Percentiles rank a stretch among this genome's conserved stretches.
Conservation (phyloP, 2,888 invertebrate species). For the Phragmatobia fuliginosa region DNA sequence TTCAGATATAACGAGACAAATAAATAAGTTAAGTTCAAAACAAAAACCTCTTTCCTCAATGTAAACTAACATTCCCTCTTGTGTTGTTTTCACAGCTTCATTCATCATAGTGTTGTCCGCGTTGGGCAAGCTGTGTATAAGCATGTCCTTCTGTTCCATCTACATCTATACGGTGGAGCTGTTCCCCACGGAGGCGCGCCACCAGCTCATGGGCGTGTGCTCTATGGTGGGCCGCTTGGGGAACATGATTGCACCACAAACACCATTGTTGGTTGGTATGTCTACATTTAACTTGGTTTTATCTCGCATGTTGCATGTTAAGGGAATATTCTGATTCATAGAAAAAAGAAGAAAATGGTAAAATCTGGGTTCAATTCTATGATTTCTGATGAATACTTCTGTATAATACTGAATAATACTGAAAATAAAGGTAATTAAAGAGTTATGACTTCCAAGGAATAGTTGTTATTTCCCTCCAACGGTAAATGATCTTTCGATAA, state of each 20-base stretch:
- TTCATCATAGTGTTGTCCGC: constrained; percentile 54
- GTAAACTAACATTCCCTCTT: neutral
- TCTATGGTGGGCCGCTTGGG: constrained; percentile 88
- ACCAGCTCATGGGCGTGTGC: constrained; percentile 85
- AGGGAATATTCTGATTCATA: neutral
- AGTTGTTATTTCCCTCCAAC: neutral
- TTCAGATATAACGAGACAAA: neutral
- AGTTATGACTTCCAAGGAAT: neutral
- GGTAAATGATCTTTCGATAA: neutral
- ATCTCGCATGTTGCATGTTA: neutral
- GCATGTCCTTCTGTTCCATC: constrained; percentile 86
- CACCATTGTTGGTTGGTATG: constrained; percentile 86
- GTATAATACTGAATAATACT: neutral
- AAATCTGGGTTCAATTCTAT: neutral
- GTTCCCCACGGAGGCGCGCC: constrained; percentile 87
- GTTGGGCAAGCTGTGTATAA: constrained; percentile 87
- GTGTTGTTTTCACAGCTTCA: constrained; percentile 11
- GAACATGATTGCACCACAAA: constrained; percentile 88
- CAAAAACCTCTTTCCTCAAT: neutral
- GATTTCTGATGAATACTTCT: neutral
- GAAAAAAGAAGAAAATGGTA: neutral
- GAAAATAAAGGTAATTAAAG: too few relatives aligned
- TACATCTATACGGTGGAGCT: constrained; percentile 89
- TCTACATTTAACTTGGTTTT: constrained; percentile 8
- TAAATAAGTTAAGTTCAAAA: neutral